Evolutionary conservation across 2,888 invertebrate species (phyloP).

Genomic region (Saturnia japonica): DNA sequence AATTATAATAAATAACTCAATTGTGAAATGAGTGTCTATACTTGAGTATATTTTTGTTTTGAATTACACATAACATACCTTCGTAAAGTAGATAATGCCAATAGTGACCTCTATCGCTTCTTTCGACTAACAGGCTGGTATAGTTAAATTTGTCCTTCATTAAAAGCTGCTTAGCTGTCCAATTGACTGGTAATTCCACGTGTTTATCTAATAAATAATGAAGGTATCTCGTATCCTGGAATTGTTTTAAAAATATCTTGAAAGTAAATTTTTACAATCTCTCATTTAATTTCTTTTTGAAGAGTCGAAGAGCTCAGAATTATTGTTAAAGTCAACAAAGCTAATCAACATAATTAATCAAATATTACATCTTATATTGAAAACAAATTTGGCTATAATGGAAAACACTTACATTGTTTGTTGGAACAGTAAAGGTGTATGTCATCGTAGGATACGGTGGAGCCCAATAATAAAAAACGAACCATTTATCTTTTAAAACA

Average conservation of each 20-base stretch:
- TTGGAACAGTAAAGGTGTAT: constrained; percentile 44
- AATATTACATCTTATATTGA: not conserved
- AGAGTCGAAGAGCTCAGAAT: too few relatives aligned
- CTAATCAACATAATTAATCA: not conserved
- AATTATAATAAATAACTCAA: too few relatives aligned
- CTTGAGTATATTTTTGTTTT: not conserved
- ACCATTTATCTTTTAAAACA: constrained; percentile 48
- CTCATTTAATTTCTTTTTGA: too few relatives aligned
- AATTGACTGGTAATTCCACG: constrained; percentile 46
- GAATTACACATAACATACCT: constrained; percentile 31
- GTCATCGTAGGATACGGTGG: constrained; percentile 21
- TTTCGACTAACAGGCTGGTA: constrained; percentile 49
- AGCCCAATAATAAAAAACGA: constrained; percentile 60
- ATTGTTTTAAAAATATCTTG: not conserved
- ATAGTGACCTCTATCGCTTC: constrained; percentile 52
- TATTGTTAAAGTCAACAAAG: not conserved
- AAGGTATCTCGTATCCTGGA: constrained; percentile 44
- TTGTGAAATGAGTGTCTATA: too few relatives aligned
- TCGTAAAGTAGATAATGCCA: constrained; percentile 40
- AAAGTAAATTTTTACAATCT: not conserved
- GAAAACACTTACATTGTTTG: constrained; percentile 41
- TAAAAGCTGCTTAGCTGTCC: constrained; percentile 49
- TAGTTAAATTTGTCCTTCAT: constrained; percentile 39
- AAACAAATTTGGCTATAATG: not conserved
- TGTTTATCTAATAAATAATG: constrained; percentile 43